Evolutionary conservation across 2,888 invertebrate species (phyloP).

Genomic region (Tholera decimalis): DNA sequence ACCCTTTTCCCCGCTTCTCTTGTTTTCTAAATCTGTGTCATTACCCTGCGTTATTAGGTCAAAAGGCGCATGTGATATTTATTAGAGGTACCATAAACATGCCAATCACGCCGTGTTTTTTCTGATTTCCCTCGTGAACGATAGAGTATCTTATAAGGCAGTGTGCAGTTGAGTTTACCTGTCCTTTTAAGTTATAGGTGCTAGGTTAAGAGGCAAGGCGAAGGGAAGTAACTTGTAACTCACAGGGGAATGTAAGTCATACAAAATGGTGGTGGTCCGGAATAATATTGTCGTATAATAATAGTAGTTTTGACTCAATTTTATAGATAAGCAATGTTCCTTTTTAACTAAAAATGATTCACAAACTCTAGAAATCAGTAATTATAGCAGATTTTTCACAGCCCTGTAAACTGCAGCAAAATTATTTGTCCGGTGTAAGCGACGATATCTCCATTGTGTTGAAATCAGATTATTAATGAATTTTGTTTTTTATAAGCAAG

Average conservation of each 20-base stretch:
- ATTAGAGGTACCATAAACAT: conserved; percentile 35
- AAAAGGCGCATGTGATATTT: conserved; percentile 39
- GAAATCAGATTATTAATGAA: not conserved
- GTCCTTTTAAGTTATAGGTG: conserved; percentile 13
- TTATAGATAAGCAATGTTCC: too few relatives aligned
- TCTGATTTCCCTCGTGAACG: conserved; percentile 57
- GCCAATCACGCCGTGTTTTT: conserved; percentile 37
- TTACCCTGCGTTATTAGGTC: conserved; percentile 16
- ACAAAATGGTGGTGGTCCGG: not conserved
- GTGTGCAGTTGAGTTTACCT: conserved; percentile 8
- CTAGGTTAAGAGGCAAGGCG: not conserved
- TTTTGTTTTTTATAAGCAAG: not conserved
- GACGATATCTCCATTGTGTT: too few relatives aligned
- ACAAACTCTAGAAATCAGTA: too few relatives aligned
- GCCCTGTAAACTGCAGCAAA: too few relatives aligned
- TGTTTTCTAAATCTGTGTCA: not conserved
- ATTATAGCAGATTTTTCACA: too few relatives aligned
- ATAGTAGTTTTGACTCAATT: too few relatives aligned
- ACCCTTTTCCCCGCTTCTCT: not conserved
- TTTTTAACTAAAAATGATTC: too few relatives aligned
- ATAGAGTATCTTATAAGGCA: conserved; percentile 29
- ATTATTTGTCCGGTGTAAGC: too few relatives aligned
- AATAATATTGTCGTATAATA: too few relatives aligned
- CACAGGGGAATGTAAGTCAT: not conserved
- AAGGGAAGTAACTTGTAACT: not conserved